These are phyloP conservation scores for Oryzias woworae DNA, from an alignment of 2,113 vertebrate genomes.

Conservation along the genomic window DNA sequence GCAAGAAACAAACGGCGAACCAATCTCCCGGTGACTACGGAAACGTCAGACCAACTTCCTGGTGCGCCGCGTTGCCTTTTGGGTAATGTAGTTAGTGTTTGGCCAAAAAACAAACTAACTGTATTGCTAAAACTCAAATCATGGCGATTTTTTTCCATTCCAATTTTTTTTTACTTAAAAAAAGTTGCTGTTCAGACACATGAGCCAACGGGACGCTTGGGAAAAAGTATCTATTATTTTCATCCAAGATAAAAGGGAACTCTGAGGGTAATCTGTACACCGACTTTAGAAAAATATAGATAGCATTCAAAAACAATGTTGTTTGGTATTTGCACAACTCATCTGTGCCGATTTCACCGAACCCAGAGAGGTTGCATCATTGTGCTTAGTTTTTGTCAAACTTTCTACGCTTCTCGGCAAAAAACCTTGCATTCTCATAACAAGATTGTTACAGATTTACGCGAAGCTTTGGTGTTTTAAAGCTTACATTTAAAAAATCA, in stretches of 20 bases:
- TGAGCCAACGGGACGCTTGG: slow-evolving; percentile 54
- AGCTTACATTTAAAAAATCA: no score
- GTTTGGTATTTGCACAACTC: not conserved
- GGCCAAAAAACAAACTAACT: fast-evolving
- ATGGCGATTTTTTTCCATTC: slow-evolving; percentile 29
- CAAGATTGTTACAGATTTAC: not conserved
- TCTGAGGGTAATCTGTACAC: slow-evolving; percentile 47
- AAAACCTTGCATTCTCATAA: not conserved
- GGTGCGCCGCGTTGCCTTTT: not conserved
- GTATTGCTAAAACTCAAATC: slow-evolving; percentile 38
- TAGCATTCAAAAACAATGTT: no score
- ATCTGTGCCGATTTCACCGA: slow-evolving; percentile 54
- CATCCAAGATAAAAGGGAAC: slow-evolving; percentile 22
- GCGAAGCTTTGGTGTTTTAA: no score
- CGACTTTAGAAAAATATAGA: no score
- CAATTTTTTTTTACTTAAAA: not conserved
- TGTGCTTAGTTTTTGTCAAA: slow-evolving; percentile 35
- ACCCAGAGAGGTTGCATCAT: slow-evolving; percentile 74
- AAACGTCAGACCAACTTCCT: slow-evolving; percentile 61
- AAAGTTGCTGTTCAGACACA: slow-evolving; percentile 69
- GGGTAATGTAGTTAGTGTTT: slow-evolving; percentile 62
- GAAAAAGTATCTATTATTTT: slow-evolving; percentile 64
- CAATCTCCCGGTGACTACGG: slow-evolving; percentile 69
- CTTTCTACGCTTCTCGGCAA: slow-evolving; percentile 1
- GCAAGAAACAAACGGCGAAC: slow-evolving; percentile 75